These are phyloP conservation scores for Syritta pipiens DNA, from an alignment of 2,888 invertebrate genomes.

Conservation along the genomic window DNA sequence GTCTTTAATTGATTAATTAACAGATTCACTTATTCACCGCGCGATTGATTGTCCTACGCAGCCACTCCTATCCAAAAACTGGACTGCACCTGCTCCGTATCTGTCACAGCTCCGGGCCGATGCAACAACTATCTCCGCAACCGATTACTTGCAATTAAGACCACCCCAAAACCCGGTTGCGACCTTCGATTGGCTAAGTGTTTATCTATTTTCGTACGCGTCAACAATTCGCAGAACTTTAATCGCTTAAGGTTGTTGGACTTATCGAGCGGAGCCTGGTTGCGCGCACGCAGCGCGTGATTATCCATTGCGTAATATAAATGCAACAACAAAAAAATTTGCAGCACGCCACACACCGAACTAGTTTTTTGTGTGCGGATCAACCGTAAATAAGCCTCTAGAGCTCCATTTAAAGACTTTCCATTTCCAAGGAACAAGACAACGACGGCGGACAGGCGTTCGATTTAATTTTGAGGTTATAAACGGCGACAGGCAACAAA, in stretches of 20 bases:
- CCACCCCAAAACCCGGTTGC: constrained; percentile 59
- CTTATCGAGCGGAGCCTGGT: constrained; percentile 18
- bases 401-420: constrained; percentile 41
- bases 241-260: constrained; percentile 47
- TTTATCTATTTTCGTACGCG: constrained; percentile 42
- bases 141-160: constrained; percentile 50
- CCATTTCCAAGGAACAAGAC: constrained; percentile 18
- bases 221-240: constrained; percentile 60
- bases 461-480: constrained; percentile 33
- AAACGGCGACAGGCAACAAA: neutral
- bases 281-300: constrained; percentile 57
- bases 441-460: constrained; percentile 8
- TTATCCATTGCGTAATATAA: constrained; percentile 37
- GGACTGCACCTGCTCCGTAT: constrained; percentile 23
- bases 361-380: constrained; percentile 10
- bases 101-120: constrained; percentile 31
- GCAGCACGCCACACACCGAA: too few relatives aligned
- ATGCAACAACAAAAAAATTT: neutral
- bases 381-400: constrained; percentile 25
- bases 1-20: constrained; percentile 63
- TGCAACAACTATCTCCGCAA: constrained; percentile 55
- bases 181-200: constrained; percentile 47
- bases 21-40: constrained; percentile 54
- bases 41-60: constrained; percentile 28
- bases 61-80: constrained; percentile 27